These are phyloP conservation scores for Patiria pectinifera DNA, from an alignment of 53 echinoderm and acorn worm genomes.

Conservation along the genomic window DNA sequence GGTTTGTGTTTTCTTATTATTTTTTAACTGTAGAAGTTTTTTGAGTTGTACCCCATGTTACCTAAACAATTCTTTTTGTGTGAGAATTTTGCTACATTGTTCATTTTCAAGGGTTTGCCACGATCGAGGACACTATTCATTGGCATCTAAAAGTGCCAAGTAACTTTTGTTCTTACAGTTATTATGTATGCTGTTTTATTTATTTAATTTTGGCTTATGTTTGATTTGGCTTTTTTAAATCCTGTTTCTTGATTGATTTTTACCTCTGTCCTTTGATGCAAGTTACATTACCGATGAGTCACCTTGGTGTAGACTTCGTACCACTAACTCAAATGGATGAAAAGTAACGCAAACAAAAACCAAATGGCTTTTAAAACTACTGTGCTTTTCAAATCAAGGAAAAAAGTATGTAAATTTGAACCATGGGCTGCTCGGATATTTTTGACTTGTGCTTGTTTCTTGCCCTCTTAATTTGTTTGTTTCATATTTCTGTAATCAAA, in stretches of 20 bases:
- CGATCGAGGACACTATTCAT: background rate
- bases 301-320: background rate
- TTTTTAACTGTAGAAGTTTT: background rate
- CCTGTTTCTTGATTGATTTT: background rate
- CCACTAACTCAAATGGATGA: background rate
- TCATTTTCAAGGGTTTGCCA: background rate
- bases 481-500: slow-evolving; percentile 27
- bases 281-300: background rate
- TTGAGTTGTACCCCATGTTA: background rate
- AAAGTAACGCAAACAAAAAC: background rate
- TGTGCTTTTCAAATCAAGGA: background rate
- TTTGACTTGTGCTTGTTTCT: slow-evolving; percentile 31
- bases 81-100: background rate
- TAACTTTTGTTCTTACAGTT: background rate
- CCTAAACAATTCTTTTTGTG: background rate
- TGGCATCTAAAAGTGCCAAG: background rate
- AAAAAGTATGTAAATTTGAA: background rate
- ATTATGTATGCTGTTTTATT: background rate
- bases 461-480: background rate
- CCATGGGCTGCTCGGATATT: background rate
- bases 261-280: background rate
- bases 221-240: background rate
- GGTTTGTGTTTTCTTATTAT: background rate
- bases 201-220: background rate
- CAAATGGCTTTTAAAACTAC: background rate